Conservation (phyloP, 2,888 invertebrate genomes). For the Andrena chrysosceles region DNA sequence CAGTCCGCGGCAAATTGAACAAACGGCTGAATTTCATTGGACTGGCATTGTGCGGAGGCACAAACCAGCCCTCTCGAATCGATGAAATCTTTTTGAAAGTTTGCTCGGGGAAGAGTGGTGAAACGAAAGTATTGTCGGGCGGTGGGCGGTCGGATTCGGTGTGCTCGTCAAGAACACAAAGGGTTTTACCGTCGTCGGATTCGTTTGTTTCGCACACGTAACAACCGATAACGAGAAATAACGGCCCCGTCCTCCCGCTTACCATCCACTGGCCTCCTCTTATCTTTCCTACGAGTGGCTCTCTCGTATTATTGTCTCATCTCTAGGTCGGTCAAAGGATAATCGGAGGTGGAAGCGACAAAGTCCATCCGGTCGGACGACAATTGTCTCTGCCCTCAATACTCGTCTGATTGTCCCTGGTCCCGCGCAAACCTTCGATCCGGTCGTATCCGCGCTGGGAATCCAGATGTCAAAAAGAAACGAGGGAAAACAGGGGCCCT, state of each 20-base stretch:
- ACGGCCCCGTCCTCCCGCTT: conserved; percentile 64
- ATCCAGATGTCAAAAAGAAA: conserved; percentile 60
- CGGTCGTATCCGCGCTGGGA: conserved; percentile 42
- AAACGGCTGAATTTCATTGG: conserved; percentile 24
- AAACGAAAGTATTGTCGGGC: conserved; percentile 51
- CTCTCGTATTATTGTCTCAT: conserved; percentile 79
- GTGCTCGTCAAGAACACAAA: conserved; percentile 67
- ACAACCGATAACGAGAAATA: conserved; percentile 79
- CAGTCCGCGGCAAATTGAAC: not conserved
- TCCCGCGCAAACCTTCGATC: conserved; percentile 46
- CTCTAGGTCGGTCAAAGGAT: conserved; percentile 79
- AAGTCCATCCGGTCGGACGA: conserved; percentile 75
- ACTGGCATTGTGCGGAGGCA: conserved; percentile 24
- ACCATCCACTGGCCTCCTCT: conserved; percentile 53
- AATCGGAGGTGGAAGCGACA: conserved; percentile 76
- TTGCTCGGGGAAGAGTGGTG: conserved; percentile 37
- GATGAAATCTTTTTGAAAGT: conserved; percentile 55
- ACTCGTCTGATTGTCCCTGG: conserved; percentile 71
- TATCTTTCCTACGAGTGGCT: conserved; percentile 69
- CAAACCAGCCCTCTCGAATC: conserved; percentile 31
- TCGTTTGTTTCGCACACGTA: conserved; percentile 73
- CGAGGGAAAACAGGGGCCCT: conserved; percentile 1
- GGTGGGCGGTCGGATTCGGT: conserved; percentile 41
- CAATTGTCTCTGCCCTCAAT: conserved; percentile 75
- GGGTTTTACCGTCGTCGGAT: conserved; percentile 65